Percentiles rank a stretch among this genome's conserved stretches.
phyloP scores from a whole-genome alignment of 2,797 vertebrate genomes.

The Cygnus olor region DNA sequence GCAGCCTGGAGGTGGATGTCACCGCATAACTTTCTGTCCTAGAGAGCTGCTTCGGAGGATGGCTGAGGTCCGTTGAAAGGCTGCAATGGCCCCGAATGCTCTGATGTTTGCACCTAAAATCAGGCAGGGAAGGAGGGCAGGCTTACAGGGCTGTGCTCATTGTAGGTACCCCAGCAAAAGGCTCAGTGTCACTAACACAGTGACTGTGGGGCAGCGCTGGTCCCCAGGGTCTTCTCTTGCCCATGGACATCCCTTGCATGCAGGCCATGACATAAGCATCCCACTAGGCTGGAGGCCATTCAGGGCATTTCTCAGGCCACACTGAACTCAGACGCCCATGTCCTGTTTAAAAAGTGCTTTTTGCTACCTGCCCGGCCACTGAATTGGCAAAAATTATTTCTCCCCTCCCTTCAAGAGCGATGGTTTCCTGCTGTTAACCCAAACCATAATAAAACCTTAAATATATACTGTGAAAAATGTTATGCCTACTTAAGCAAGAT shows the following conservation, averaged over 20 bases:
- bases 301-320: not conserved
- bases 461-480: conserved; percentile 68
- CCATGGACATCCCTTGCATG: fast-evolving
- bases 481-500: conserved; percentile 69
- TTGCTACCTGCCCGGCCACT: not conserved
- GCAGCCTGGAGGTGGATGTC: not conserved
- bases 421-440: conserved; percentile 42
- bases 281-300: not conserved
- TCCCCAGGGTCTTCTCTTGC: not conserved
- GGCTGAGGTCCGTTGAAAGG: not conserved
- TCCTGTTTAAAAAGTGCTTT: not conserved
- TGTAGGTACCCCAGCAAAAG: not conserved
- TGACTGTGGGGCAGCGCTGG: not conserved
- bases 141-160: not conserved
- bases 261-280: fast-evolving
- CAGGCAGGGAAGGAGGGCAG: not conserved
- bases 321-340: not conserved
- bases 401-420: not conserved
- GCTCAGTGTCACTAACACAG: fast-evolving
- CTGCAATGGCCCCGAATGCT: not conserved
- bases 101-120: not conserved
- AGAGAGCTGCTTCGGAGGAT: not conserved
- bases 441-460: conserved; percentile 57
- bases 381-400: conserved; percentile 29
- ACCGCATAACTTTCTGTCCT: not conserved